phyloP scores from a whole-genome alignment of 2,113 vertebrate genomes.

The Megatriorchis doriae region DNA sequence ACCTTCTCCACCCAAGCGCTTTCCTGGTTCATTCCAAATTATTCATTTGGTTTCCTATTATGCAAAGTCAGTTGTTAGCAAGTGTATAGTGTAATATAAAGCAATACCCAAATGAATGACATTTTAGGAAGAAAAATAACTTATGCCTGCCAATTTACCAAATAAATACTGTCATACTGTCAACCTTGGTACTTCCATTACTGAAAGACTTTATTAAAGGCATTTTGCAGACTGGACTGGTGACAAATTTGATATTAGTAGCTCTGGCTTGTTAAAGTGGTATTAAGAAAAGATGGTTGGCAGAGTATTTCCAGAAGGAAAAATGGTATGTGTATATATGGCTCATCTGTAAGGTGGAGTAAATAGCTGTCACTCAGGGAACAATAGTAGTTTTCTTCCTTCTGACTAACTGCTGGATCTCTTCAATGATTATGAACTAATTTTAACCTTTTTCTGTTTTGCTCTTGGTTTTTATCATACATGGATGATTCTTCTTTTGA shows the following conservation, averaged over 20 bases:
- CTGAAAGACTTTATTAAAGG: constrained; percentile 27
- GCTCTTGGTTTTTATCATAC: background rate
- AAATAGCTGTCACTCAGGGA: background rate
- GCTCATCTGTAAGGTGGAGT: background rate
- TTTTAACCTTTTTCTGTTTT: background rate
- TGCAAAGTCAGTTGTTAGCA: background rate
- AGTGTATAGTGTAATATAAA: background rate
- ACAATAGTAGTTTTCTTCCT: background rate
- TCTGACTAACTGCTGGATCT: background rate
- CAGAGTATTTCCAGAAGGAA: constrained; percentile 25
- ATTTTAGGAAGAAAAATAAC: constrained; percentile 29
- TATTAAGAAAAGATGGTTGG: background rate
- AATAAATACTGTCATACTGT: constrained; percentile 18
- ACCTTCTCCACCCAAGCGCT: background rate
- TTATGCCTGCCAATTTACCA: background rate
- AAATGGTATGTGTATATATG: background rate
- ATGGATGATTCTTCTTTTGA: background rate
- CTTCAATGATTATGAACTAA: background rate
- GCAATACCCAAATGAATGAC: background rate
- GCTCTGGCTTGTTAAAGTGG: constrained; percentile 15
- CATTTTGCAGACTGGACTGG: background rate
- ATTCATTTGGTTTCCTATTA: background rate
- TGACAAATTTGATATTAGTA: background rate
- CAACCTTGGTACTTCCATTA: constrained; percentile 10
- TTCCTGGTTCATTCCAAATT: background rate